Evolutionary conservation across 2,113 vertebrate genomes (phyloP).

Genomic region (Motacilla tschutschensis): DNA sequence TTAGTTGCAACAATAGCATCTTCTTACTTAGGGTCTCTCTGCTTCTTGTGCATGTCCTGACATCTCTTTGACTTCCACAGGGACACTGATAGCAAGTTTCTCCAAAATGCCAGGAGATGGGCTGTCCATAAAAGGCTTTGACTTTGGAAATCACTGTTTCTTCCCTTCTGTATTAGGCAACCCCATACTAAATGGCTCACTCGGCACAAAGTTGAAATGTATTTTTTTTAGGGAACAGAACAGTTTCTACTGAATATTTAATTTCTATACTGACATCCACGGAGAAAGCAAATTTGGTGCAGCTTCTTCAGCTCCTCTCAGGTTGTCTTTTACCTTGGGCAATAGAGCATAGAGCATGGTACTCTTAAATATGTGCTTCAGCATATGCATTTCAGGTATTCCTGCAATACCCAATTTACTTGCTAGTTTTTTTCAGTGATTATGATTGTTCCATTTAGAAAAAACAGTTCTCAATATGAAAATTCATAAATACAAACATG

Average conservation of each 20-base stretch:
- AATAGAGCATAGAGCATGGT: neutral
- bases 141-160: neutral
- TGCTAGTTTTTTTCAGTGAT: neutral
- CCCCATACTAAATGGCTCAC: neutral
- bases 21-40: neutral
- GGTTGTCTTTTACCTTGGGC: neutral
- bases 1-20: neutral
- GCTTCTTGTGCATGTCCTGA: accelerated
- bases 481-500: neutral
- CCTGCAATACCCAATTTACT: neutral
- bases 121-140: neutral
- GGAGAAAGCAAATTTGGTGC: neutral
- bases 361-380: neutral
- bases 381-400: neutral
- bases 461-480: neutral
- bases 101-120: neutral
- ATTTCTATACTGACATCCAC: neutral
- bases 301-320: neutral
- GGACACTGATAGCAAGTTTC: neutral
- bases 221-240: neutral
- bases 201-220: accelerated
- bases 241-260: neutral
- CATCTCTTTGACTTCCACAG: neutral
- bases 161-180: neutral
- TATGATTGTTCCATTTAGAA: neutral